Evolutionary conservation across 2,888 invertebrate species (phyloP).

Genomic region (Andricus quercusramuli): DNA sequence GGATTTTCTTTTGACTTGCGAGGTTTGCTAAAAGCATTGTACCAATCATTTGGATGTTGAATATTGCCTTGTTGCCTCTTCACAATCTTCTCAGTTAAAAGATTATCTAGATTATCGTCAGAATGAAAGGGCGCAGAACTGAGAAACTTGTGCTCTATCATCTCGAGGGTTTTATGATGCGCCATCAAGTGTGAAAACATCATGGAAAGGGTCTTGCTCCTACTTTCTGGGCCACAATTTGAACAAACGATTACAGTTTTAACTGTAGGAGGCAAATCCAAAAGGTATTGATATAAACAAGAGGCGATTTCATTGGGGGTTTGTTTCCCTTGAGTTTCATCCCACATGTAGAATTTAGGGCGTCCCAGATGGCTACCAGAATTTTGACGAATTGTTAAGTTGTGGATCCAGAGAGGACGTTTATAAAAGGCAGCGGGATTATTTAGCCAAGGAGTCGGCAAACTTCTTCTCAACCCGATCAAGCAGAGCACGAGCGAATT

Average conservation of each 20-base stretch:
- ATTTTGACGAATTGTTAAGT: constrained; percentile 44
- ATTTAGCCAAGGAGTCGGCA: constrained; percentile 33
- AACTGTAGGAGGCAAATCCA: constrained; percentile 9
- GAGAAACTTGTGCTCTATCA: constrained; percentile 47
- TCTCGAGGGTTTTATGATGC: constrained; percentile 32
- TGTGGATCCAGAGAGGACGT: constrained; percentile 48
- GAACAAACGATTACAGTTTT: constrained; percentile 36
- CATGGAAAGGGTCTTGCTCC: background rate
- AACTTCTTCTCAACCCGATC: constrained; percentile 44
- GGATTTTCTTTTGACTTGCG: background rate
- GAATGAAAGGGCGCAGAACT: constrained; percentile 44
- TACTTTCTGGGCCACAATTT: constrained; percentile 26
- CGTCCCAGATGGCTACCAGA: background rate
- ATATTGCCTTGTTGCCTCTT: constrained; percentile 10
- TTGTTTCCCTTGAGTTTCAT: constrained; percentile 53
- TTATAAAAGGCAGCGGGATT: constrained; percentile 43
- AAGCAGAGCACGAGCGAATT: background rate
- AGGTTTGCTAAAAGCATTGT: background rate
- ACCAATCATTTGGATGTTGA: constrained; percentile 47
- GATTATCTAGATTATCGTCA: constrained; percentile 45
- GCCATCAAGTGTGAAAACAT: constrained; percentile 3
- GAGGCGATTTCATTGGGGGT: constrained; percentile 57
- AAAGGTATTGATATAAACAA: constrained; percentile 49
- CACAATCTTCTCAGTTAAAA: constrained; percentile 37
- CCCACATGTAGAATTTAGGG: constrained; percentile 58